Evolutionary conservation across 2,888 invertebrate species (phyloP), one percentile per base, ranked within the genome.

Genomic region (Andricus quercusramuli): DNA sequence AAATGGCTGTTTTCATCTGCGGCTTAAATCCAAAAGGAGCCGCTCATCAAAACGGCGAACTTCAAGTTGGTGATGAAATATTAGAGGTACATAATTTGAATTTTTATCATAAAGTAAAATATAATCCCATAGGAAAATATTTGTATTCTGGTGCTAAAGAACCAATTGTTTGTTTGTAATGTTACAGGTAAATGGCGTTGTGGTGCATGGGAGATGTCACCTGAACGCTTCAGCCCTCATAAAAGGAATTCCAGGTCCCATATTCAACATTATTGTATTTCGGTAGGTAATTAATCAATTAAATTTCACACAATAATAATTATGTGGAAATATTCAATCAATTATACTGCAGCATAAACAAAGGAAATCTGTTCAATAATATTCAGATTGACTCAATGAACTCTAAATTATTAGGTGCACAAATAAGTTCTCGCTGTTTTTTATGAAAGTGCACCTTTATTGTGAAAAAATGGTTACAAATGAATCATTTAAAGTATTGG

Each of bases 1-100:
- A 97, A 90, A 99, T 99, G 99, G 98, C 98, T 41, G 98, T 98
- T 82, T 99, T 99, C 93, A 96, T 99, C 44, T 98, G 98, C 87
- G 99, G 98, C n/a, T 94, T 99, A 78, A 96, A 98, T 93, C 97
- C 98, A 0, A 96, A 96, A 4, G 98, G 99, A 20, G 94, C 96
- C 0, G 97, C 98, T 4, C 95, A 94, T 83, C 95, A 95, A 86
- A 94, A 95, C 8, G 95, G 96, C 9, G 95, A 96, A 11, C 95
- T 99, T 56, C 95, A 96, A 91, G 96, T 98, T 25, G 99, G 99
- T 1, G 99, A 99, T 92, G 99, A 99, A 93, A 96, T 99, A 85
- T 94, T 99, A 59, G 98, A 99, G 96, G 98, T 98, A 87, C 93
- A 89, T 85, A 44, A 44, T 41, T 41, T 37, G 11, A 25, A 25